These are phyloP conservation scores for Malurus cyaneus DNA, from an alignment of 2,113 vertebrate genomes.

Conservation along the genomic window DNA sequence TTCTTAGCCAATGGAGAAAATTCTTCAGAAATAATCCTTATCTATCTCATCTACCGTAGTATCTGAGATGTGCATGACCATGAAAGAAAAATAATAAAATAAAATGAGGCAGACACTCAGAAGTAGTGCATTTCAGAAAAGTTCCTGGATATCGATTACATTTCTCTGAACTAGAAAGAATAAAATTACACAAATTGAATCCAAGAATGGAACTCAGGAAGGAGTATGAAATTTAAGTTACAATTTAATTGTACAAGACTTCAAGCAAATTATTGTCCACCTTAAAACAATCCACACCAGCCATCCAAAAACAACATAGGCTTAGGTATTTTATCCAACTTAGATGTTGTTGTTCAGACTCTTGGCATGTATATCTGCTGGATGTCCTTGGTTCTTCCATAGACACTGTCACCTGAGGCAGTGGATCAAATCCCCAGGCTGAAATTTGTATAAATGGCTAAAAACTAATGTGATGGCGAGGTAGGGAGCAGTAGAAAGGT, in stretches of 20 bases:
- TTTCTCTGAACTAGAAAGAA: slow-evolving; percentile 9
- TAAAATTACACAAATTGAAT: not conserved
- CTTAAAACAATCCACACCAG: not conserved
- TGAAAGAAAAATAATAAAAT: not conserved
- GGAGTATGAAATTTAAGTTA: not conserved
- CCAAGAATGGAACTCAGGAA: not conserved
- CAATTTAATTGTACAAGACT: not conserved
- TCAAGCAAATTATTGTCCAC: not conserved
- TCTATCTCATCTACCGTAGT: not conserved
- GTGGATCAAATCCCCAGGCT: not conserved
- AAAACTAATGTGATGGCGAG: not conserved
- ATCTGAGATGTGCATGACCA: not conserved
- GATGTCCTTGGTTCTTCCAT: not conserved
- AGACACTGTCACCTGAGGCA: not conserved
- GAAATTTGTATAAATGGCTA: not conserved
- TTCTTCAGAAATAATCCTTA: not conserved
- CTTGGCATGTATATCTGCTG: not conserved
- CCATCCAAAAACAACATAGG: not conserved
- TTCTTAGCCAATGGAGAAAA: not conserved
- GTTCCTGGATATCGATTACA: not conserved
- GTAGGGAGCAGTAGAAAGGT: not conserved
- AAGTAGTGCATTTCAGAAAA: not conserved
- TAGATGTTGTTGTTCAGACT: not conserved
- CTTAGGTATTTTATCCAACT: not conserved
- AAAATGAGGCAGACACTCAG: not conserved